Conservation (phyloP, 2,888 invertebrate species). For the Leucophenga montana region DNA sequence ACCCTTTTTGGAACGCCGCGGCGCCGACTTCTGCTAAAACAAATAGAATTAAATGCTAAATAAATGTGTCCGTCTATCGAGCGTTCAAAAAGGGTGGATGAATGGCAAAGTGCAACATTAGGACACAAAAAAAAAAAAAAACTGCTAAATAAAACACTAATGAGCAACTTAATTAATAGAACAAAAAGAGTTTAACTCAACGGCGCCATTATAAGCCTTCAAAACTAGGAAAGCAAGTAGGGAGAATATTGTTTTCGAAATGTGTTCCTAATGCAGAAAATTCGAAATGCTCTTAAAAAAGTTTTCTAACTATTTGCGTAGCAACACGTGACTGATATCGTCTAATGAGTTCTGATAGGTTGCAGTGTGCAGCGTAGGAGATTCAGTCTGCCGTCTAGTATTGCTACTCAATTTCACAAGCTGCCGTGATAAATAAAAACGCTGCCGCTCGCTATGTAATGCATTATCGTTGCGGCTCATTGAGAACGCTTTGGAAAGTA, state of each 20-base stretch:
- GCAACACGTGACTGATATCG: slow-evolving; percentile 4
- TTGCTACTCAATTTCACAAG: slow-evolving; percentile 8
- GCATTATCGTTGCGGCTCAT: slow-evolving; percentile 54
- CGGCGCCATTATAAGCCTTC: slow-evolving; percentile 11
- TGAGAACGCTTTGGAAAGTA: slow-evolving; percentile 50
- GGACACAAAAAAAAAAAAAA: slow-evolving; percentile 32
- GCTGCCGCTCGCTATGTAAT: slow-evolving; percentile 20
- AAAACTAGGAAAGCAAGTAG: too few relatives aligned
- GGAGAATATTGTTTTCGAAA: slow-evolving; percentile 25
- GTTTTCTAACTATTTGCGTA: slow-evolving; percentile 7
- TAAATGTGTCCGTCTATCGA: slow-evolving; percentile 53
- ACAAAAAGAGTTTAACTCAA: neutral
- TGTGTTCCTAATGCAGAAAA: neutral
- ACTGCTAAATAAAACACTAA: slow-evolving; percentile 17
- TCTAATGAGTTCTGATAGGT: too few relatives aligned
- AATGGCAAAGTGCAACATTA: slow-evolving; percentile 37
- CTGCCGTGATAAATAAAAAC: slow-evolving; percentile 20
- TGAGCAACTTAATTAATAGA: slow-evolving; percentile 42
- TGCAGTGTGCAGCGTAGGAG: neutral
- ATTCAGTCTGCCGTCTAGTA: neutral
- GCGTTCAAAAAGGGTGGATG: slow-evolving; percentile 29
- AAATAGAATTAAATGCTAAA: slow-evolving; percentile 61
- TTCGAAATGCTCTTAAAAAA: slow-evolving; percentile 17
- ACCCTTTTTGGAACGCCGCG: neutral
- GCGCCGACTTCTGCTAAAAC: slow-evolving; percentile 53